Conservation (phyloP, 2,888 invertebrate species). For the Dicyrtoma fusca region DNA sequence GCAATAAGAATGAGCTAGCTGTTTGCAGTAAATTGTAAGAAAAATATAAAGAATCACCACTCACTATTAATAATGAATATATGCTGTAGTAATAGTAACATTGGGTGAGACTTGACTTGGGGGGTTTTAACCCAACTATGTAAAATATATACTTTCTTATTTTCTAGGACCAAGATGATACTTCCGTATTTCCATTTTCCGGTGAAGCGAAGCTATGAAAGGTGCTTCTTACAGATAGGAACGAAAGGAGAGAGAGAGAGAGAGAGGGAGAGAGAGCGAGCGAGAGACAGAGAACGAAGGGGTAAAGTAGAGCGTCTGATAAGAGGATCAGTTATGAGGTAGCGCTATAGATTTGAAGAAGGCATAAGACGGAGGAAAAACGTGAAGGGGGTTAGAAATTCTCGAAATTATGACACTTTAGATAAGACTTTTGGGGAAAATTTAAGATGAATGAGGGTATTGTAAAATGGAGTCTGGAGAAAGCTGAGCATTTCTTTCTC, state of each 20-base stretch:
- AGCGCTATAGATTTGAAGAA: not conserved
- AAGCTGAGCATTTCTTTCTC: conserved; percentile 2
- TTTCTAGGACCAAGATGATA: too few species aligned
- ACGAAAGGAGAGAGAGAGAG: not conserved
- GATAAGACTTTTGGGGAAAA: conserved; percentile 40
- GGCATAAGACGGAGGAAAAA: not conserved
- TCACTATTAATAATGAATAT: too few species aligned
- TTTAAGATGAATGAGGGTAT: conserved; percentile 43
- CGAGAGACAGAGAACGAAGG: conserved; percentile 1
- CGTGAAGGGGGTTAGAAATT: conserved; percentile 39
- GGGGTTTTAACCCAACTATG: too few species aligned
- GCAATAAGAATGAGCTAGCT: too few species aligned
- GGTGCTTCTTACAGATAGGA: not conserved
- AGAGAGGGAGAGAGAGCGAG: too few species aligned
- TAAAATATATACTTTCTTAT: too few species aligned
- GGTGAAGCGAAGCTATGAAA: not conserved
- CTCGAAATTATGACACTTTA: conserved; percentile 40
- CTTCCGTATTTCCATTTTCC: not conserved
- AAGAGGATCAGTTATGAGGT: conserved; percentile 31
- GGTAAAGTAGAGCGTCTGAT: conserved; percentile 25
- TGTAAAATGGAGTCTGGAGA: conserved; percentile 38
- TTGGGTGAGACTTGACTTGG: too few species aligned
- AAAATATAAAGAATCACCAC: too few species aligned
- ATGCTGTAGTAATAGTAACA: too few species aligned
- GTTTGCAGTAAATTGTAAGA: too few species aligned